Evolutionary conservation across 2,797 vertebrate species (phyloP).

Genomic region (Clangula hyemalis): DNA sequence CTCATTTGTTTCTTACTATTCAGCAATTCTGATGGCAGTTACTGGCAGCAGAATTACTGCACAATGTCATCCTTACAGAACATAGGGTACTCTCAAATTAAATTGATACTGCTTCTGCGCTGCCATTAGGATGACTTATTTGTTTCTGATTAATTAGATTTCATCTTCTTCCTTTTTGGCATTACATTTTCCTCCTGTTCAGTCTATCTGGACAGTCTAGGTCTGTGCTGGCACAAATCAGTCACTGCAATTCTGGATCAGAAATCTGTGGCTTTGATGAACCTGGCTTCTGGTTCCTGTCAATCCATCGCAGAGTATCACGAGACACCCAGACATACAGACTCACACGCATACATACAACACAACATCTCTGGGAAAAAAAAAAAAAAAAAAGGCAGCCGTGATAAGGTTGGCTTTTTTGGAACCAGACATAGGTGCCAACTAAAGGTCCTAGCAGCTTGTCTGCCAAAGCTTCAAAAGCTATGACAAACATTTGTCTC

Average conservation of each 20-base stretch:
- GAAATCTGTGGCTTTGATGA: conserved; percentile 74
- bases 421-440: conserved; percentile 63
- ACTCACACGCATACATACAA: background rate
- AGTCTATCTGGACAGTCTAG: conserved; percentile 75
- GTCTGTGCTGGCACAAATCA: conserved; percentile 71
- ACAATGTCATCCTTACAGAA: conserved; percentile 61
- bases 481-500: conserved; percentile 45
- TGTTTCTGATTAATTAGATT: conserved; percentile 77
- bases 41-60: conserved; percentile 58
- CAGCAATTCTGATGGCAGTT: conserved; percentile 46
- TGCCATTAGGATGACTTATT: conserved; percentile 71
- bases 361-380: background rate
- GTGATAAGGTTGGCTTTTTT: conserved; percentile 61
- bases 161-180: conserved; percentile 73
- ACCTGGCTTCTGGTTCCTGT: conserved; percentile 77
- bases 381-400: conserved; percentile 50
- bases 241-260: conserved; percentile 74
- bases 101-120: conserved; percentile 62
- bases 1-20: conserved; percentile 33
- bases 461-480: conserved; percentile 55
- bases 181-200: conserved; percentile 75
- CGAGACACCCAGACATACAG: conserved; percentile 1
- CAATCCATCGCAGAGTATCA: conserved; percentile 59
- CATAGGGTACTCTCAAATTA: conserved; percentile 70
- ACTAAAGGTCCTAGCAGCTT: conserved; percentile 54